phyloP scores from a whole-genome alignment of 2,888 invertebrate genomes.

The Chymomyza fuscimana region DNA sequence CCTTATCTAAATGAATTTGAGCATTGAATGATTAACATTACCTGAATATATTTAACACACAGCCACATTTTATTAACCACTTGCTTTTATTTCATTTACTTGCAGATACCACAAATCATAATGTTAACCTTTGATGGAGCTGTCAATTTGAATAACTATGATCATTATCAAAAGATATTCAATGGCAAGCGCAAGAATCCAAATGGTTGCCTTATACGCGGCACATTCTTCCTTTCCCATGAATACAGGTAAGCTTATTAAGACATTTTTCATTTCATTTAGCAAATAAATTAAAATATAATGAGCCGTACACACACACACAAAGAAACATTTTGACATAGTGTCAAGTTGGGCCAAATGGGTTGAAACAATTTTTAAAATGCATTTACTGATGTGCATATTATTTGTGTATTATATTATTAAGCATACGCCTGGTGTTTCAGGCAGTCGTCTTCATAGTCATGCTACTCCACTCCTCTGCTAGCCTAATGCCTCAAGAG shows the following conservation, averaged over 20 bases:
- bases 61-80: no score
- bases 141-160: conserved; percentile 94
- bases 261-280: not conserved
- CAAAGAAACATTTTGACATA: not conserved
- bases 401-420: conserved; percentile 59
- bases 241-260: conserved; percentile 84
- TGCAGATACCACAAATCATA: conserved; percentile 95
- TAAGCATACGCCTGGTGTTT: conserved; percentile 47
- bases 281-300: not conserved
- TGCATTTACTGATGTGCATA: conserved; percentile 25
- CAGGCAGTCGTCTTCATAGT: conserved; percentile 15
- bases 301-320: not conserved
- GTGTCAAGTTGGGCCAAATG: not conserved
- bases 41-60: no score
- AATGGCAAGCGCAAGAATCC: conserved; percentile 90
- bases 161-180: conserved; percentile 92
- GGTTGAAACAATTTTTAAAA: conserved; percentile 6
- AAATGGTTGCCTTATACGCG: conserved; percentile 92
- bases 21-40: no score
- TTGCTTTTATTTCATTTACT: conserved; percentile 44
- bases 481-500: not conserved
- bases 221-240: conserved; percentile 96
- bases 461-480: not conserved
- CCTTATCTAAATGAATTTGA: no score
- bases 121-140: conserved; percentile 95